Evolutionary conservation across 2,888 invertebrate genomes (phyloP).

Genomic region (Noctuana brunneofusca): DNA sequence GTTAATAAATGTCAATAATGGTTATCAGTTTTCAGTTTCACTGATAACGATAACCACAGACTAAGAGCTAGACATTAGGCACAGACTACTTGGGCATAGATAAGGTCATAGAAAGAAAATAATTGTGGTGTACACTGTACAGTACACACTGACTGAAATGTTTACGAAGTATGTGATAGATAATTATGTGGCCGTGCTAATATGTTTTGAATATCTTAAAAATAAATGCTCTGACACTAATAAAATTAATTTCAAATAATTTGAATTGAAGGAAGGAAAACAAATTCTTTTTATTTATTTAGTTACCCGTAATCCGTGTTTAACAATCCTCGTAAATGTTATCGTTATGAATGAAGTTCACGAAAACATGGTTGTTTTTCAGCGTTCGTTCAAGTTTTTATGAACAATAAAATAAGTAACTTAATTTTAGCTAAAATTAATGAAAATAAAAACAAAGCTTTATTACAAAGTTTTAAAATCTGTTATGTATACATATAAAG

Average conservation of each 20-base stretch:
- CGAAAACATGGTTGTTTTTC: constrained; percentile 82
- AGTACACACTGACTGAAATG: not conserved
- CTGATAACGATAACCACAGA: too few species aligned
- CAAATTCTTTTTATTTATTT: not conserved
- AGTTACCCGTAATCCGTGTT: not conserved
- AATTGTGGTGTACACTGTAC: too few species aligned
- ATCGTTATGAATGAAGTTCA: constrained; percentile 48
- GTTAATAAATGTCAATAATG: too few species aligned
- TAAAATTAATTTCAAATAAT: not conserved
- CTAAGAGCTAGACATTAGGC: too few species aligned
- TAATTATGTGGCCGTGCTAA: not conserved
- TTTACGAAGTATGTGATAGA: not conserved
- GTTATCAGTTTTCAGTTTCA: too few species aligned
- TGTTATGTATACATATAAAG: constrained; percentile 45
- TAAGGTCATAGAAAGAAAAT: too few species aligned
- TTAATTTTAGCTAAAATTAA: constrained; percentile 39
- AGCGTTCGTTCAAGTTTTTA: constrained; percentile 71
- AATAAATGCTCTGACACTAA: not conserved
- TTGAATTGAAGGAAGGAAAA: not conserved
- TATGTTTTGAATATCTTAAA: not conserved
- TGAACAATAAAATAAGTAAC: constrained; percentile 48
- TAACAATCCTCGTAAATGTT: constrained; percentile 43
- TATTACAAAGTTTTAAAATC: constrained; percentile 11
- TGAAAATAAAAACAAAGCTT: constrained; percentile 12
- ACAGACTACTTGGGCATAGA: too few species aligned